Base-by-base conservation (phyloP, 2,113 vertebrate genomes). In the Tragelaphus buxtoni region DNA sequence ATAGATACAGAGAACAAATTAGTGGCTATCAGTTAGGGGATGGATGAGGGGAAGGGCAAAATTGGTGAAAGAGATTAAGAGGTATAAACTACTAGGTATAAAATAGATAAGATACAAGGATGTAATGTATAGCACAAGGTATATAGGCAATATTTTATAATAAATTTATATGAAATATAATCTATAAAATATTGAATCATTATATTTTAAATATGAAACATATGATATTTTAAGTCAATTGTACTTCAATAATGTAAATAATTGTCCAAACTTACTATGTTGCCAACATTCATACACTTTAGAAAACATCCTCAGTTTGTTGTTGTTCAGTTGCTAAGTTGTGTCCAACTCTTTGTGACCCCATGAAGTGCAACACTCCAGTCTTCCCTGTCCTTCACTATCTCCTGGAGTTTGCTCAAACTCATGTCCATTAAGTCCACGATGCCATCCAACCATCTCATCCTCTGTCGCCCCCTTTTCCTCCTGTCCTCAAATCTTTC, bases 291-390 rank as follows among this genome's bases (percentile, higher is more conserved):
- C 60, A 81, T 58, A 12, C 39, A 88, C 24, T 49, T 11, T 88
- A 81, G 74, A 81, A 81, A 69, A 47, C 60, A 88, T 39, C 10
- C 24, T 80, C n/a, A 63, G 99, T 98, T 98, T 98, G 98, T 99
- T 42, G 69, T 72, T 42, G 69, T 72, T 72, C 20, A 72, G 35
- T 24, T 39, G 28, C 69, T 72, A 72, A 42, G 69, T 72, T 10
- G 0, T 39, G 39, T 39, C 69, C 69, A 72, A 42, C 35, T 72
- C 35, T 72, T 72, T 24, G 35, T 72, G 35, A 72, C 20, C 20
- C 69, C 35, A 24, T 72, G 65, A 39, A 72, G 10, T 72, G n/a
- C 17, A 69, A 17, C 63, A 69, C 9, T 18, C 32, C 17, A 69
- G 32, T 17, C n/a, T 69, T 69, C 63, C 63, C 63, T 35, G n/a